Evolutionary conservation across 2,113 vertebrate genomes (phyloP), one percentile per base, ranked within the genome.

Genomic region (Hemichromis elongatus): DNA sequence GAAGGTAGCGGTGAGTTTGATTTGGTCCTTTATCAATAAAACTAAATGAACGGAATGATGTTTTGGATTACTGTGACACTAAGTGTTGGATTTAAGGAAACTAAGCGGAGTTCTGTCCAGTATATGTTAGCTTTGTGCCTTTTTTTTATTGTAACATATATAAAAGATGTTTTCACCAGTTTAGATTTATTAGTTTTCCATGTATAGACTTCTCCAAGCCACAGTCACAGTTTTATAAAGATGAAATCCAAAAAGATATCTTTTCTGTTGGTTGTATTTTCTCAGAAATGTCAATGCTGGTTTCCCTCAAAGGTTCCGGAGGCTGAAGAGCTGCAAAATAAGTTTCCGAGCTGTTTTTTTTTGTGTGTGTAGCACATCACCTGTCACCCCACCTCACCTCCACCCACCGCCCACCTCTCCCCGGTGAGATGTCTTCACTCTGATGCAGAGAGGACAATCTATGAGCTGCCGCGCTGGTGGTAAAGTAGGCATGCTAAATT

Each of bases 401-500:
- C 61, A 13, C 55, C 50, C 78, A 16, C 37, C 85, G 4, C 78
- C 40, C 75, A 47, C 79, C 59, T 47, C 42, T 53, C 80, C 80
- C 81, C 37, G 1, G 57, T 5, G 75, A 87, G 84, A 24, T 52
- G 11, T 77, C 85, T 77, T 35, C 8, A 1, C 56, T 86, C 83
- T 52, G 89, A 82, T 54, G 82, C 86, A 2, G 59, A 42, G 83
- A 87, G 75, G 21, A 79, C 70, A n/a, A 47, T 83, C 81, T n/a
- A 4, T 4, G 81, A 82, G 89, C 77, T 14, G 42, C 70, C 6
- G 45, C 80, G 10, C 88, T 75, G 87, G 83, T 70, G 90, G 86
- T 90, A 90, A 93, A 90, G 84, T 16, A 85, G 89, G 77, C 79
- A 21, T 61, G 79, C 82, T 92, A 50, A 91, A 92, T 94, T 84